A percentile compares a stretch with the other conserved stretches of the same genome.
Conservation (phyloP, 2,797 vertebrate species). For the Distichodus sexfasciatus region DNA sequence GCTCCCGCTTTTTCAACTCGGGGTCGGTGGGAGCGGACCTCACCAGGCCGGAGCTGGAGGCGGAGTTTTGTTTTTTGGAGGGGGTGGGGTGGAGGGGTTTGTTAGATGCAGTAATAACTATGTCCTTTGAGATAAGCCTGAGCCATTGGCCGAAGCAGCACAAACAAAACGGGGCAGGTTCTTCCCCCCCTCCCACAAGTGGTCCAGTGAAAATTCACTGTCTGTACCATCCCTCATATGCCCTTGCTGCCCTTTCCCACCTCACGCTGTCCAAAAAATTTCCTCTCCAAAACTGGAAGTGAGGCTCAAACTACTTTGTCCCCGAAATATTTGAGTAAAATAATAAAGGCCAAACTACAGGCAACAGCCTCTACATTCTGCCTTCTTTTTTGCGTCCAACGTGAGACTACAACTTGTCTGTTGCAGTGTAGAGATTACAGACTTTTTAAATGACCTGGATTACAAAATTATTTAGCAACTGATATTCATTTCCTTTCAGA, state of each 20-base stretch:
- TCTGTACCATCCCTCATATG: not conserved
- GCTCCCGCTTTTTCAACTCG: not conserved
- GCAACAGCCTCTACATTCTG: too few relatives aligned
- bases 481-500: too few relatives aligned
- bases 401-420: too few relatives aligned
- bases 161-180: not conserved
- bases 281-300: not conserved
- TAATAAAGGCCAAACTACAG: too few relatives aligned
- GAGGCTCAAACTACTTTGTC: not conserved
- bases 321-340: too few relatives aligned
- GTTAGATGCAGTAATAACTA: not conserved
- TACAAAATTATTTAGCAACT: too few relatives aligned
- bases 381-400: too few relatives aligned
- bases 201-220: not conserved
- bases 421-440: too few relatives aligned
- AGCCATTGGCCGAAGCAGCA: not conserved
- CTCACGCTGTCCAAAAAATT: not conserved
- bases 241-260: not conserved
- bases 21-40: conserved; percentile 10
- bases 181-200: not conserved
- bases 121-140: not conserved
- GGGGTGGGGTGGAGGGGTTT: not conserved
- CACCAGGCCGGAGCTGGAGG: not conserved
- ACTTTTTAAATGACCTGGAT: too few relatives aligned
- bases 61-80: not conserved